Base-by-base conservation (phyloP, 2,888 invertebrate genomes). In the Pseudococcus jackbeardsleyi region DNA sequence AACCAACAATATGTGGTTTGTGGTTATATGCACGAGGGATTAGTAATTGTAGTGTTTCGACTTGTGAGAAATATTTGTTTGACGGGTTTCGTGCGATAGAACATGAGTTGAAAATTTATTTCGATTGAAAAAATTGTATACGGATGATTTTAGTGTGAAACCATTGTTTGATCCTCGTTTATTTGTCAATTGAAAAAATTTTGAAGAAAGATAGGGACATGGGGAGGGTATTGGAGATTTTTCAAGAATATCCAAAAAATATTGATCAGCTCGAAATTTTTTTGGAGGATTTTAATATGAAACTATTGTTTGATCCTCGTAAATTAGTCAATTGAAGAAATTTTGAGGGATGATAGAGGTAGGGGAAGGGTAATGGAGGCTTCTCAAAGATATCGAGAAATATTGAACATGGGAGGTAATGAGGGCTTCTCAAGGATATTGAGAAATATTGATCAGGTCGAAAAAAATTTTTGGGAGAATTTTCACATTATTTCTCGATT, bases 1-100 rank as follows among this genome's bases (percentile, higher is more conserved):
- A 19, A 64, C 85, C 86, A 39, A 86, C 79, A 17, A 54, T 59
- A 77, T 89, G 17, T 5, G 64, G 26, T 84, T 84, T 26, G 19
- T 48, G 42, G 26, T 54, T 1, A 48, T 1, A 48, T 17, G 12
- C n/a, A 33, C 22, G 8, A 59, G n/a, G 8, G n/a, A 42, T 42
- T 42, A 42, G 42, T 42, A 42, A 42, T 42, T 42, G 42, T 42
- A 42, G 42, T 5, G 9, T 9, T 0, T 42, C 6, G 42, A 42
- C 42, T 42, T 8, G 6, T 8, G n/a, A 59, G 4, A 17, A 77
- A 77, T 77, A 26, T 33, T 33, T 3, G 26, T 33, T 33, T 3
- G 77, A 72, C 22, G 26, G 26, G 3, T 39, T 77, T 2, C 33
- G 77, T 77, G 9, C 33, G 77, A 39, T 6, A 39, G 9, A 48